A percentile compares a stretch with the other conserved stretches of the same genome.
Evolutionary conservation across 1,140 invertebrate species (phyloP).

Genomic region (Yoshiicerus persimilis): DNA sequence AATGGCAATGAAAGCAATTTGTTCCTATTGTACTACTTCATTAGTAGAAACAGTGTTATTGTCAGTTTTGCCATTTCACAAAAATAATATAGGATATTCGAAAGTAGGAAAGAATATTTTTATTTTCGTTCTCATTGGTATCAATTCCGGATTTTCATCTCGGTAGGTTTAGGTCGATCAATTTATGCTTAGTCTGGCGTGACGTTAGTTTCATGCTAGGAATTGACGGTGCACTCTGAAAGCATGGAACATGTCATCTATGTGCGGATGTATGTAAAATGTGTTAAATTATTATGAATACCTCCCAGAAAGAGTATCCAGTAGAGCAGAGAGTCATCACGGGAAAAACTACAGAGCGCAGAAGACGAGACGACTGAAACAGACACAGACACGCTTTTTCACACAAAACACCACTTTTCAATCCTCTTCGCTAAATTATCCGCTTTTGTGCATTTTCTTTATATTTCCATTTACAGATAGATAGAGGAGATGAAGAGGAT

Average conservation of each 20-base stretch:
- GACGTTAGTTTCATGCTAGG: neutral
- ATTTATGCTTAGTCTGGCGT: neutral
- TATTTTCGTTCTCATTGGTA: neutral
- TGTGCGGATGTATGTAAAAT: neutral
- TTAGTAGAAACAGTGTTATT: no score
- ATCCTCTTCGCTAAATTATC: conserved; percentile 5
- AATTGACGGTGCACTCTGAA: no score
- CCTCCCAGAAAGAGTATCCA: neutral
- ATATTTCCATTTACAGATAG: neutral
- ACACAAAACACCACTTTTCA: conserved; percentile 6
- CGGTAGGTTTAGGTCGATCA: neutral
- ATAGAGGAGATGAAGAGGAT: no score
- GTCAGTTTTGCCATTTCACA: neutral
- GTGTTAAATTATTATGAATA: neutral
- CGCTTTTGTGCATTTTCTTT: neutral
- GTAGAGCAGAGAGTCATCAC: neutral
- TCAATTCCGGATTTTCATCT: neutral
- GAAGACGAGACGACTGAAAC: neutral
- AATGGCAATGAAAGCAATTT: conserved; percentile 13
- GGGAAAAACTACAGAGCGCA: neutral
- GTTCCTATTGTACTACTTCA: neutral
- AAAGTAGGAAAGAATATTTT: neutral
- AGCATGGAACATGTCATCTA: neutral
- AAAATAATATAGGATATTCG: neutral
- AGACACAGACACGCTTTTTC: conserved; percentile 6